A percentile compares a stretch with the other conserved stretches of the same genome.
phyloP scores from a whole-genome alignment of 2,113 vertebrate genomes.

The Vombatus ursinus region DNA sequence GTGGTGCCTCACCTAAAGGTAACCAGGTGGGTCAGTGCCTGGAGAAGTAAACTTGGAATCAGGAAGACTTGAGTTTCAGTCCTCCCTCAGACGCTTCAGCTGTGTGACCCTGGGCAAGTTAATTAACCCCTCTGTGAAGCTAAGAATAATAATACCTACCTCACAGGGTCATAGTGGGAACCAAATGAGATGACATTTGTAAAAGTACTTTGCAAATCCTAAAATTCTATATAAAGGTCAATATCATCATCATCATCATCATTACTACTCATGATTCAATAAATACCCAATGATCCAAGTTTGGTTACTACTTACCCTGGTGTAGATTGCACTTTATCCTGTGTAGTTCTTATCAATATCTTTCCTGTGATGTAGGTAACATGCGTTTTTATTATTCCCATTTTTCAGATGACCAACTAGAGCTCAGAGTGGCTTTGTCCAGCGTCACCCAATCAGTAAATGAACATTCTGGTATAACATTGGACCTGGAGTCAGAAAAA shows the following conservation, averaged over 20 bases:
- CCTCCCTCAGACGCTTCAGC: no score
- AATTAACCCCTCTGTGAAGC: background rate
- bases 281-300: background rate
- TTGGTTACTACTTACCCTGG: background rate
- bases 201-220: background rate
- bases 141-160: background rate
- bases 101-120: background rate
- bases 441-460: background rate
- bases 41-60: no score
- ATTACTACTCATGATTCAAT: background rate
- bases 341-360: background rate
- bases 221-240: background rate
- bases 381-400: background rate
- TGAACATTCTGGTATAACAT: background rate
- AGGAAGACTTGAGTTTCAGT: background rate
- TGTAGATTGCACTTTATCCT: background rate
- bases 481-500: background rate
- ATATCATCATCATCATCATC: background rate
- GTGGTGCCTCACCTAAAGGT: background rate
- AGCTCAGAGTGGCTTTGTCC: background rate
- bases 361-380: background rate
- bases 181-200: background rate
- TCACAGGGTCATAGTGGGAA: background rate
- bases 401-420: background rate
- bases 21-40: background rate